These are phyloP conservation scores for Aphodius granarius DNA, from an alignment of 2,888 invertebrate genomes.

Conservation along the genomic window DNA sequence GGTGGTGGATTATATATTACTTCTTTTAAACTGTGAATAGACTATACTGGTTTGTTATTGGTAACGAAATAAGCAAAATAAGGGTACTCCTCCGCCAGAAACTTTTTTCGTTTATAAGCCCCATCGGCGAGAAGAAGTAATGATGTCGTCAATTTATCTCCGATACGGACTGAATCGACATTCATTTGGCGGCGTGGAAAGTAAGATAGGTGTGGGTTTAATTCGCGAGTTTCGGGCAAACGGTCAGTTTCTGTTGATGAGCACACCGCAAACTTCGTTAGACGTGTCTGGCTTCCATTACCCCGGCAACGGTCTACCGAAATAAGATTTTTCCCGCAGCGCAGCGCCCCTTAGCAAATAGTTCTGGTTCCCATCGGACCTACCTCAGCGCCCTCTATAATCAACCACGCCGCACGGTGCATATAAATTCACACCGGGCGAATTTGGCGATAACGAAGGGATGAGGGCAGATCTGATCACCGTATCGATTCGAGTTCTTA, in stretches of 20 bases:
- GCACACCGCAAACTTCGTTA: conserved; percentile 50
- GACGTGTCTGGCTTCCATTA: conserved; percentile 52
- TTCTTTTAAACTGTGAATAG: no score
- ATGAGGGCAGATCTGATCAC: neutral
- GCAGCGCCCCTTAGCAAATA: conserved; percentile 29
- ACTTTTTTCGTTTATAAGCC: neutral
- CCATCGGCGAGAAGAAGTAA: neutral
- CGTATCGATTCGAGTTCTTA: conserved; percentile 1
- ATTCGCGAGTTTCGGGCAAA: conserved; percentile 38
- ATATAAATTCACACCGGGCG: conserved; percentile 32
- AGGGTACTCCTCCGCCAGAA: neutral
- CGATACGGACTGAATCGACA: neutral
- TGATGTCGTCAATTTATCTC: conserved; percentile 12
- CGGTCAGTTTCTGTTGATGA: conserved; percentile 41
- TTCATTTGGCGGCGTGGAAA: conserved; percentile 1
- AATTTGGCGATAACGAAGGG: conserved; percentile 6
- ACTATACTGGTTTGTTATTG: no score
- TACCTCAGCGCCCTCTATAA: conserved; percentile 41
- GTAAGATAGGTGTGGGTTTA: conserved; percentile 32
- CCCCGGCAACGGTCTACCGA: conserved; percentile 40
- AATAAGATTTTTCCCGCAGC: conserved; percentile 50
- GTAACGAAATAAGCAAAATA: neutral
- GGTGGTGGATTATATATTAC: neutral
- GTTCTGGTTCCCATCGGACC: conserved; percentile 37
- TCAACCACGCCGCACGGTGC: conserved; percentile 38